These are phyloP conservation scores for Pongo abelii DNA, from an alignment of 2,113 vertebrate genomes.

Conservation along the genomic window DNA sequence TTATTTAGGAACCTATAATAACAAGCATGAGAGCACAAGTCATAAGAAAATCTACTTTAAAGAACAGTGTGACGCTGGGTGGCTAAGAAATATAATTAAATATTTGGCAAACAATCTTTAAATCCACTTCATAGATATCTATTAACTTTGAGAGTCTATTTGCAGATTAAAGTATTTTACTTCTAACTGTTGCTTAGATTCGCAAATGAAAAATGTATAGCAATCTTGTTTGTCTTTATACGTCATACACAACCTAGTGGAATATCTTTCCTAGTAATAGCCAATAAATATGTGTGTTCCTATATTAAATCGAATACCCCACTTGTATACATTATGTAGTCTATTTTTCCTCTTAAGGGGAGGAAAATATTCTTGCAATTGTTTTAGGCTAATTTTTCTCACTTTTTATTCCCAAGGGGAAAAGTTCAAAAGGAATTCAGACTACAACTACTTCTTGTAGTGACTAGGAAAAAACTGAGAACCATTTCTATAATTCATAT, in stretches of 20 bases:
- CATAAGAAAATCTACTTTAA: not conserved
- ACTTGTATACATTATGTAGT: not conserved
- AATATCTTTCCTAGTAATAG: not conserved
- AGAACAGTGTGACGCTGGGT: not conserved
- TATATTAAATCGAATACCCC: not conserved
- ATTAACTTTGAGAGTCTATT: not conserved
- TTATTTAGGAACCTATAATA: not conserved
- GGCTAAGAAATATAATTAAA: not conserved
- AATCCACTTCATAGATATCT: not conserved
- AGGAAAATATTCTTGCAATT: not conserved
- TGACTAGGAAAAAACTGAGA: not conserved
- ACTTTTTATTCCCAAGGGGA: not conserved
- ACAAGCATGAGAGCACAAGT: not conserved
- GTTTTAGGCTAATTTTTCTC: not conserved
- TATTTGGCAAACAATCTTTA: not conserved
- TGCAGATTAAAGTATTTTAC: not conserved
- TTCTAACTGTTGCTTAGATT: not conserved
- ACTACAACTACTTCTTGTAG: not conserved
- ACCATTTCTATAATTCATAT: not conserved
- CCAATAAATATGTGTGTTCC: not conserved
- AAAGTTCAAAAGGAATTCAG: not conserved
- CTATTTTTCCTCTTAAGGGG: not conserved
- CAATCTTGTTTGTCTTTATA: not conserved
- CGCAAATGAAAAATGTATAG: slow-evolving; percentile 1
- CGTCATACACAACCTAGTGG: not conserved